phyloP scores from a whole-genome alignment of 2,888 invertebrate species.

The Anoncus sp. region DNA sequence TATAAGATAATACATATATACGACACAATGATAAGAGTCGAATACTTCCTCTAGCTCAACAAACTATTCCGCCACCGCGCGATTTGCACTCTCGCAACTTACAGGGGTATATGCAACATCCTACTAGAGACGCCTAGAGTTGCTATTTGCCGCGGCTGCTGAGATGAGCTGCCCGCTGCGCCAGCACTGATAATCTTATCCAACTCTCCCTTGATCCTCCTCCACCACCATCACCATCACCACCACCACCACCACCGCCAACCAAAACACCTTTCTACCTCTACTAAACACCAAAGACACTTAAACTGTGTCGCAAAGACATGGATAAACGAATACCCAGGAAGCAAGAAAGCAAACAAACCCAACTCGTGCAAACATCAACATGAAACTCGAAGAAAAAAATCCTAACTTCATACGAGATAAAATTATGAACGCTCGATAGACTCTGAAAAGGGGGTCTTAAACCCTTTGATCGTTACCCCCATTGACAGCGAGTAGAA shows the following conservation, averaged over 20 bases:
- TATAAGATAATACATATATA: not conserved
- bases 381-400: not conserved
- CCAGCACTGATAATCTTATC: slow-evolving; percentile 79
- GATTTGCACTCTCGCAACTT: slow-evolving; percentile 52
- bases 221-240: slow-evolving; percentile 38
- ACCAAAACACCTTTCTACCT: slow-evolving; percentile 58
- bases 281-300: slow-evolving; percentile 40
- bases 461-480: no score
- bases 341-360: slow-evolving; percentile 10
- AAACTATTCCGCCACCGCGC: slow-evolving; percentile 4
- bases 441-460: no score
- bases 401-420: not conserved
- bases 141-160: slow-evolving; percentile 81
- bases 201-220: slow-evolving; percentile 53
- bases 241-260: no score
- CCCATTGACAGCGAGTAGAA: no score
- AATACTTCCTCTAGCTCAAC: slow-evolving; percentile 32
- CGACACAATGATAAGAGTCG: slow-evolving; percentile 29
- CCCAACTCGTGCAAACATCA: not conserved
- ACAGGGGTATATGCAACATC: slow-evolving; percentile 68
- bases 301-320: slow-evolving; percentile 37
- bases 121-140: slow-evolving; percentile 80
- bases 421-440: slow-evolving; percentile 1
- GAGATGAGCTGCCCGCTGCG: slow-evolving; percentile 80
- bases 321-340: slow-evolving; percentile 29